phyloP scores from a whole-genome alignment of 2,888 invertebrate genomes.

The Germaria angustata region DNA sequence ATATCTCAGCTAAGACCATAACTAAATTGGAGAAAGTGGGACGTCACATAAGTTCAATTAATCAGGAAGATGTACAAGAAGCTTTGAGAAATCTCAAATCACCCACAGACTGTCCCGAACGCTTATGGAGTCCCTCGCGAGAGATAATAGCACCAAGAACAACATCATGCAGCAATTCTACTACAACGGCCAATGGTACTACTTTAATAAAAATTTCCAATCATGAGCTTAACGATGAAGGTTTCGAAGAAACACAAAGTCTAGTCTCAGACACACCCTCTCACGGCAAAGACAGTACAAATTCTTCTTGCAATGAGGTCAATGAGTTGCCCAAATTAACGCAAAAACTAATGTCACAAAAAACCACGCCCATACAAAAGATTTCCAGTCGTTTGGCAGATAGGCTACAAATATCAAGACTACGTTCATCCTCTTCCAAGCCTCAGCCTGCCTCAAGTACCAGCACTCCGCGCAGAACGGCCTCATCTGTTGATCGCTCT shows the following conservation, averaged over 20 bases:
- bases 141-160: constrained; percentile 72
- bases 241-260: constrained; percentile 94
- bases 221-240: constrained; percentile 89
- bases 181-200: constrained; percentile 46
- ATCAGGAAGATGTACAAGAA: constrained; percentile 86
- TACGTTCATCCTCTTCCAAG: constrained; percentile 60
- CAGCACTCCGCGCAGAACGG: constrained; percentile 39
- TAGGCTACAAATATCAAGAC: constrained; percentile 71
- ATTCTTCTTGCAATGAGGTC: constrained; percentile 87
- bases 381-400: constrained; percentile 71
- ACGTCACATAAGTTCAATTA: constrained; percentile 85
- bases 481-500: constrained; percentile 83
- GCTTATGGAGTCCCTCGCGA: constrained; percentile 82
- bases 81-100: constrained; percentile 85
- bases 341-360: constrained; percentile 51
- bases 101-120: constrained; percentile 83
- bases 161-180: constrained; percentile 27
- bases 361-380: constrained; percentile 65
- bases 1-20: constrained; percentile 71
- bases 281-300: constrained; percentile 85
- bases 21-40: constrained; percentile 81
- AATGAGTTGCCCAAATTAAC: constrained; percentile 78
- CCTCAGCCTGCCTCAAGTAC: constrained; percentile 47
- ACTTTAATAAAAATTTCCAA: constrained; percentile 74
- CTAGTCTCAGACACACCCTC: constrained; percentile 92